phyloP scores from a whole-genome alignment of 2,888 invertebrate genomes.

The Carcina quercana region DNA sequence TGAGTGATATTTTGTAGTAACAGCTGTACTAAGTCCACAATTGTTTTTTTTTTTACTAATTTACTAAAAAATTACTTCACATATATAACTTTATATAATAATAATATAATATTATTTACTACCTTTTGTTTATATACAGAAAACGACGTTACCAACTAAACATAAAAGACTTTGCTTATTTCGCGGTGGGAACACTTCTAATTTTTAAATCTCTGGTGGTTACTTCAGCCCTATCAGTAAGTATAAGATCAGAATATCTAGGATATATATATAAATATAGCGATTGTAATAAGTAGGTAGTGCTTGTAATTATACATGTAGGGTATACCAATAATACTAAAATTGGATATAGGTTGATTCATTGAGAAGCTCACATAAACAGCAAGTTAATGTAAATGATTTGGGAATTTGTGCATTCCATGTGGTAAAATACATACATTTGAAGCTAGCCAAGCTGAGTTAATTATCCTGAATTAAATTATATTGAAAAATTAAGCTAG shows the following conservation, averaged over 20 bases:
- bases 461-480: not conserved
- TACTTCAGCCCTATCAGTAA: conserved; percentile 51
- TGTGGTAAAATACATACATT: too few relatives aligned
- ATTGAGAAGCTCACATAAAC: too few relatives aligned
- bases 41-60: not conserved
- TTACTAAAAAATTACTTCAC: conserved; percentile 10
- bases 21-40: conserved; percentile 4
- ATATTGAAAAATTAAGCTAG: not conserved
- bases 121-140: conserved; percentile 46
- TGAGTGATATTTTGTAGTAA: conserved; percentile 9
- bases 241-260: too few relatives aligned
- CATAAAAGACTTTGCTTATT: conserved; percentile 58
- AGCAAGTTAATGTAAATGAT: too few relatives aligned
- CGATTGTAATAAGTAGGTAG: too few relatives aligned
- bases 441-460: too few relatives aligned
- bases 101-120: conserved; percentile 25
- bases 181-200: conserved; percentile 68
- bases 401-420: too few relatives aligned
- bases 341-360: too few relatives aligned
- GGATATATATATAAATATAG: too few relatives aligned
- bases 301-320: too few relatives aligned
- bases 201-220: conserved; percentile 61
- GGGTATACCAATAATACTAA: too few relatives aligned
- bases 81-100: conserved; percentile 14
- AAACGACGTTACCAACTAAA: conserved; percentile 43